Evolutionary conservation across 2,888 invertebrate species (phyloP).

Genomic region (Deladenus siricidicola): DNA sequence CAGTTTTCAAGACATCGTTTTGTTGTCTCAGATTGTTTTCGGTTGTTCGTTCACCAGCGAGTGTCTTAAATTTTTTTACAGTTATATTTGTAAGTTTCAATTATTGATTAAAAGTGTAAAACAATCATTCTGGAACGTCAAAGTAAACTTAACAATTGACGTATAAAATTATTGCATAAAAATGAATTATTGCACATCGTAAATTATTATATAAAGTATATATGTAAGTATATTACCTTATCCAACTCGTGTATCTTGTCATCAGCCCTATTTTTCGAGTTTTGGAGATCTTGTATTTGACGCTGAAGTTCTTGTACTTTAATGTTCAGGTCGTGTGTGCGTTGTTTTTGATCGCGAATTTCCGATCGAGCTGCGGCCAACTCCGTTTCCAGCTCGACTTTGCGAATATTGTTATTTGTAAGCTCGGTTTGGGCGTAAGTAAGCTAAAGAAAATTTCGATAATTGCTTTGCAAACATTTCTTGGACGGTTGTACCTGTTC

Average conservation of each 20-base stretch:
- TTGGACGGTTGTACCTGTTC: constrained; percentile 38
- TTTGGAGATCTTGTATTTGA: constrained; percentile 47
- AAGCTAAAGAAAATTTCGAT: constrained; percentile 23
- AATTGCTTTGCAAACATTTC: neutral
- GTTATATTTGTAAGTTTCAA: neutral
- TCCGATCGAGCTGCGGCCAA: constrained; percentile 42
- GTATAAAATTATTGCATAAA: too few relatives aligned
- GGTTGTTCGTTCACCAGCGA: constrained; percentile 37
- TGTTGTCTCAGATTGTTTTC: constrained; percentile 48
- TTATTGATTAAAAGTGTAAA: neutral
- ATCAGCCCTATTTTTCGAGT: constrained; percentile 48
- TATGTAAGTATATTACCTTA: constrained; percentile 27
- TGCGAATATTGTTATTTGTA: constrained; percentile 35
- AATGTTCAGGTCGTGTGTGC: constrained; percentile 40
- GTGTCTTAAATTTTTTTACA: constrained; percentile 29
- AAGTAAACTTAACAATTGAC: neutral
- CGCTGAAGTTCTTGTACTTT: constrained; percentile 48
- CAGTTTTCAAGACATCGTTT: constrained; percentile 45
- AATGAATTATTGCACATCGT: too few relatives aligned
- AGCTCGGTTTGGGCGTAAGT: constrained; percentile 41
- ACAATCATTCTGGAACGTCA: neutral
- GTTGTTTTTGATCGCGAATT: constrained; percentile 49
- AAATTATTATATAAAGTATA: neutral
- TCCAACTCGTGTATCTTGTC: constrained; percentile 45
- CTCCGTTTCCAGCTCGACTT: constrained; percentile 45